A percentile compares a stretch with the other conserved stretches of the same genome.
Evolutionary conservation across 2,888 invertebrate species (phyloP).

Genomic region (Synergus japonicus): DNA sequence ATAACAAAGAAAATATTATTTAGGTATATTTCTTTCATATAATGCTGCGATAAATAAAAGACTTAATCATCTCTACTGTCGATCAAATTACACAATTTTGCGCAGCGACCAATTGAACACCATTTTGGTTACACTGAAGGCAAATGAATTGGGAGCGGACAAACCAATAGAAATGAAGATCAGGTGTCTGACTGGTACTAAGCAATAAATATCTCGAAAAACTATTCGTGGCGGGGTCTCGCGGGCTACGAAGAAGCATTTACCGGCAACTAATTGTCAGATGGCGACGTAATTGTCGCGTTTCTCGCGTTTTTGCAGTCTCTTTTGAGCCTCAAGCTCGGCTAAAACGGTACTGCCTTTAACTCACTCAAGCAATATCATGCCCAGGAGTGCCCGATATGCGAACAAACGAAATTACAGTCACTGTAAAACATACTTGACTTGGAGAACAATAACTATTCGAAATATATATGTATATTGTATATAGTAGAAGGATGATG

Average conservation of each 20-base stretch:
- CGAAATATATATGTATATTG: background rate
- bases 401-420: slow-evolving; percentile 30
- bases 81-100: background rate
- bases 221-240: slow-evolving; percentile 62
- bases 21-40: background rate
- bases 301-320: slow-evolving; percentile 64
- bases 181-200: slow-evolving; percentile 48
- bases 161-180: slow-evolving; percentile 48
- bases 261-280: slow-evolving; percentile 75
- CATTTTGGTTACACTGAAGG: slow-evolving; percentile 32
- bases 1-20: too few species aligned
- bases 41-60: background rate
- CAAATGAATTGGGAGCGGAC: slow-evolving; percentile 30
- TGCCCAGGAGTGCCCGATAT: background rate
- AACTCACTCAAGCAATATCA: slow-evolving; percentile 43
- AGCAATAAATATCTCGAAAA: slow-evolving; percentile 69
- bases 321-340: slow-evolving; percentile 48
- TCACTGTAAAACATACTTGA: slow-evolving; percentile 16
- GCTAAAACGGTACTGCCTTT: slow-evolving; percentile 67
- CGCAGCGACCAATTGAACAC: slow-evolving; percentile 1
- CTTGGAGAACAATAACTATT: background rate
- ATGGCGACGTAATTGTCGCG: slow-evolving; percentile 74
- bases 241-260: slow-evolving; percentile 58
- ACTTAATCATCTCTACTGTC: background rate
- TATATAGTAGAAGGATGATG: background rate